A percentile compares a stretch with the other conserved stretches of the same genome.
These are phyloP conservation scores for Melitaea athalia DNA, from an alignment of 2,888 invertebrate species.

Conservation along the genomic window DNA sequence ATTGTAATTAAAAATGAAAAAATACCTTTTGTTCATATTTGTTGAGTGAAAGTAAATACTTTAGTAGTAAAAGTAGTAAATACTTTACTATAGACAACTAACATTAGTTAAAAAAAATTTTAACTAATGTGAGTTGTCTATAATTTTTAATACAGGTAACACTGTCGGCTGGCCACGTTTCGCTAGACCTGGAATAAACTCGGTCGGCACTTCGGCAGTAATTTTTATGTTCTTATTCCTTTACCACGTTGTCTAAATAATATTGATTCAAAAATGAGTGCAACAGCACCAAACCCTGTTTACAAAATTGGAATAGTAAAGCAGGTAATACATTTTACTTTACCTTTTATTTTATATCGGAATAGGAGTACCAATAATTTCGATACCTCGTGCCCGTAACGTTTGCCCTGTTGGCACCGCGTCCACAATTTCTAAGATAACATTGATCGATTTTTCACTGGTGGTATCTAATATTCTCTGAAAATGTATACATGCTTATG, in stretches of 20 bases:
- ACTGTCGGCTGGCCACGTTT: slow-evolving; percentile 73
- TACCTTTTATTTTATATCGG: slow-evolving; percentile 45
- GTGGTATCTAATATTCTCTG: slow-evolving; percentile 11
- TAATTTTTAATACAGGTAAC: slow-evolving; percentile 60
- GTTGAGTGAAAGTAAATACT: too few species aligned
- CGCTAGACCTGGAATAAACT: slow-evolving; percentile 65
- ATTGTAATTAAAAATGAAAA: too few species aligned
- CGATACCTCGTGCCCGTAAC: slow-evolving; percentile 68
- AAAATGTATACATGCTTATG: slow-evolving; percentile 1
- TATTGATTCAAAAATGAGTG: slow-evolving; percentile 69
- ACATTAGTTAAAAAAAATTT: slow-evolving; percentile 18
- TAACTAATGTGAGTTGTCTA: not conserved
- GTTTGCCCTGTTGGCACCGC: slow-evolving; percentile 77
- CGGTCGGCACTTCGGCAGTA: slow-evolving; percentile 62
- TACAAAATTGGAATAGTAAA: slow-evolving; percentile 76
- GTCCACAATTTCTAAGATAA: slow-evolving; percentile 39
- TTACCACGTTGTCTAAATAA: slow-evolving; percentile 52
- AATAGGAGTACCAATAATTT: slow-evolving; percentile 42
- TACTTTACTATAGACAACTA: too few species aligned
- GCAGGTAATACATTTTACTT: slow-evolving; percentile 68
- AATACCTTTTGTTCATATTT: too few species aligned
- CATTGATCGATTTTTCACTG: slow-evolving; percentile 31
- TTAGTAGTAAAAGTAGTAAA: too few species aligned
- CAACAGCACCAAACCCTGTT: slow-evolving; percentile 64
- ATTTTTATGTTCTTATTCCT: slow-evolving; percentile 53